Evolutionary conservation across 2,797 vertebrate genomes (phyloP), one percentile per base, ranked within the genome.

Genomic region (Sebastolobus altivelis): DNA sequence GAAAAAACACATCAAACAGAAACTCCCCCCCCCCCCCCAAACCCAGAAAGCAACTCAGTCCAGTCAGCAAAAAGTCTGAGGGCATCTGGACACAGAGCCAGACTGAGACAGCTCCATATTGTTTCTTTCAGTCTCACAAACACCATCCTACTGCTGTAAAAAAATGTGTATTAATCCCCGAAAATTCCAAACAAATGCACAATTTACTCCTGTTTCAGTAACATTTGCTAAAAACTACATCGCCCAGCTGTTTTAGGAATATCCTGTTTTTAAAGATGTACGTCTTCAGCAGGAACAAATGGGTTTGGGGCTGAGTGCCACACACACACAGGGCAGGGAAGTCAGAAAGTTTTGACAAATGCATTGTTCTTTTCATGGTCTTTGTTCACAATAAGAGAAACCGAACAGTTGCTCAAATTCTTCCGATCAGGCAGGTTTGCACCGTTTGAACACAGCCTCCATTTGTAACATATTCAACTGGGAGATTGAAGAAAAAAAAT

Each of bases 381-480:
- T 40, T 54, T 67, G 22, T 65, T 49, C 11, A 54, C 31, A 25
- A 31, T 61, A 5, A 60, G 46, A 35, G 38, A 71, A 79, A 83
- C 31, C 5, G 8, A 66, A 29, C 71, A 60, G 72, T 22, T 59
- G 58, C 33, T 76, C 10, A 59, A 79, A 72, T 61, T 40, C 43
- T 67, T 74, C 73, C 55, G 72, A 70, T 87, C 56, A 69, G 56
- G 61, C 55, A 43, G 49, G 54, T 75, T 83, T 68, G 52, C 72
- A 65, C 40, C 38, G 18, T 69, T 66, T 78, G 35, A 76, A 65
- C 77, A 43, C 33, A 72, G 20, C 59, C 68, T 80, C 66, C 18
- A 40, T 46, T 60, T 65, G 56, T 33, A 66, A 77, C 71, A 37
- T 62, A 77, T 81, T 88, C 76, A 84, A 56, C 78, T 20, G 52